Evolutionary conservation across 2,888 invertebrate genomes (phyloP).

Genomic region (Netelia fuscicornis): DNA sequence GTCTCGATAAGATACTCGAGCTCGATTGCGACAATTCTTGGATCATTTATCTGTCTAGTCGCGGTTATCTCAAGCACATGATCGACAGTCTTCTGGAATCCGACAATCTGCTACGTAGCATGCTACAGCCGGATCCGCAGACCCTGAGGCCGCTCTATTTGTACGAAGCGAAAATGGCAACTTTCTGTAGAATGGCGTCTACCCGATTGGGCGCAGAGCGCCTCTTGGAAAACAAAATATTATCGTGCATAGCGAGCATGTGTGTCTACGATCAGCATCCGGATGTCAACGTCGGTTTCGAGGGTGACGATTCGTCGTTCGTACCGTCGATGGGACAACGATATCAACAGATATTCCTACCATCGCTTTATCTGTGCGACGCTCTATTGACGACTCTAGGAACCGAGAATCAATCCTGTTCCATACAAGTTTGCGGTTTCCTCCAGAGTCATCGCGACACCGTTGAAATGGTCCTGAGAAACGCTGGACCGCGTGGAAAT

Average conservation of each 20-base stretch:
- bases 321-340: slow-evolving; percentile 89
- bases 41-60: slow-evolving; percentile 87
- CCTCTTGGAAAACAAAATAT: slow-evolving; percentile 87
- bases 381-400: slow-evolving; percentile 93
- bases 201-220: slow-evolving; percentile 89
- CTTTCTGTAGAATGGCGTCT: slow-evolving; percentile 90
- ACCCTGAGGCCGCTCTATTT: slow-evolving; percentile 92
- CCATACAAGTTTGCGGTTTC: slow-evolving; percentile 92
- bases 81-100: slow-evolving; percentile 92
- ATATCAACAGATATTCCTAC: slow-evolving; percentile 93
- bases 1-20: slow-evolving; percentile 92
- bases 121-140: slow-evolving; percentile 89
- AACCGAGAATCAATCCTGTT: slow-evolving; percentile 92
- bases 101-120: slow-evolving; percentile 88
- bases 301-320: slow-evolving; percentile 83
- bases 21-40: slow-evolving; percentile 90
- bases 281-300: slow-evolving; percentile 85
- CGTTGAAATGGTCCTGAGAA: slow-evolving; percentile 91
- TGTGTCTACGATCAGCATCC: slow-evolving; percentile 91
- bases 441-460: slow-evolving; percentile 93
- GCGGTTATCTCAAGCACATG: slow-evolving; percentile 92
- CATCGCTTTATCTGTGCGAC: slow-evolving; percentile 93
- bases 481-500: slow-evolving; percentile 89
- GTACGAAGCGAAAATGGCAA: slow-evolving; percentile 94
- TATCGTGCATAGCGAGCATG: slow-evolving; percentile 89